These are phyloP conservation scores for Clarias platycephalus DNA, from an alignment of 2,797 vertebrate genomes.

Conservation along the genomic window DNA sequence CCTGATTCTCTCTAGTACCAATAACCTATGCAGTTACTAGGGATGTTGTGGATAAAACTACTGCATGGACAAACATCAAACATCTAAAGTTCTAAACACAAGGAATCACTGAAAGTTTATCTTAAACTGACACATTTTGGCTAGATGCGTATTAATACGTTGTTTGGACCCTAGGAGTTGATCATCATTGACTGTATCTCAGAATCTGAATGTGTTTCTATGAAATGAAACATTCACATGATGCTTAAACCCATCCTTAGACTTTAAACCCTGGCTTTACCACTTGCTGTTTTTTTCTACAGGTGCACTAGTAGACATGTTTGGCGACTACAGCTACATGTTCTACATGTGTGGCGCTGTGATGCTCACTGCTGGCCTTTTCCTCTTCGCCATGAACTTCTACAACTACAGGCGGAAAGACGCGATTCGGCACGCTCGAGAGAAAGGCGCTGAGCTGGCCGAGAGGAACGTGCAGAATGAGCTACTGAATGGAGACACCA, in stretches of 20 bases:
- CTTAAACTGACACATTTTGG: background rate
- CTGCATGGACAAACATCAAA: too few relatives aligned
- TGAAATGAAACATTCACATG: background rate
- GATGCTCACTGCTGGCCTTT: slow-evolving; percentile 75
- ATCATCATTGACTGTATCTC: background rate
- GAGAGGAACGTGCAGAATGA: slow-evolving; percentile 39
- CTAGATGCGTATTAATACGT: background rate
- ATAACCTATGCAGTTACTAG: background rate
- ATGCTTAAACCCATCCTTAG: background rate
- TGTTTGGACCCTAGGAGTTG: too few relatives aligned
- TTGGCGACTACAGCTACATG: slow-evolving; percentile 78
- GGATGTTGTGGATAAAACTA: background rate
- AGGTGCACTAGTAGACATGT: slow-evolving; percentile 78
- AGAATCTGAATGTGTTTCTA: background rate
- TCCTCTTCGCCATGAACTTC: slow-evolving; percentile 81
- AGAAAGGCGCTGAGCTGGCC: slow-evolving; percentile 44
- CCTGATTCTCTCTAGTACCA: too few relatives aligned
- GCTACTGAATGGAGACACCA: slow-evolving; percentile 21
- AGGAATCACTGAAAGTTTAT: background rate
- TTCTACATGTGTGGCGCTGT: slow-evolving; percentile 79
- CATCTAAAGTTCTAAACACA: background rate
- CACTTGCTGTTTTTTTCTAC: slow-evolving; percentile 14
- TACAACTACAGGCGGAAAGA: slow-evolving; percentile 75
- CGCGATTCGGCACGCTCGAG: slow-evolving; percentile 59
- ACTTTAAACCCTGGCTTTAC: background rate